phyloP scores from a whole-genome alignment of 1,140 invertebrate species.

The Ylistrum balloti region DNA sequence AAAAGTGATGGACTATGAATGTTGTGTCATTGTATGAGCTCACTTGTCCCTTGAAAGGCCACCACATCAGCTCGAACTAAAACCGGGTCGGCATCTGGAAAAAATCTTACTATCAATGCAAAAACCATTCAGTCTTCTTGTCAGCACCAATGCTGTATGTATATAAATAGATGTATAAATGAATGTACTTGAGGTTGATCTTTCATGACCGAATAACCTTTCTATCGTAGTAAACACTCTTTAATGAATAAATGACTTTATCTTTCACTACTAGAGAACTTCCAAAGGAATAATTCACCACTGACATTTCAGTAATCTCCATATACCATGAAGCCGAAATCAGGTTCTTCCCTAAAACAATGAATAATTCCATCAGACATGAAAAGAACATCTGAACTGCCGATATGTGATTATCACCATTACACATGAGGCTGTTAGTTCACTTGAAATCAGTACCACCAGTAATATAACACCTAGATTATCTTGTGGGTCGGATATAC shows the following conservation, averaged over 20 bases:
- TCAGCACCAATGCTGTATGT: too few species aligned
- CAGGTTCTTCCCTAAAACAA: not conserved
- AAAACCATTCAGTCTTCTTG: too few species aligned
- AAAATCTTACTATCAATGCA: too few species aligned
- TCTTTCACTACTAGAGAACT: not conserved
- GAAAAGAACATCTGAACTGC: not conserved
- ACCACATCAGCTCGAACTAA: too few species aligned
- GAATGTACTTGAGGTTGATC: not conserved
- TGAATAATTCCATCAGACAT: slow-evolving; percentile 10
- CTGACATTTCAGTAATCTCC: not conserved
- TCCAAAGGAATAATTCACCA: slow-evolving; percentile 32
- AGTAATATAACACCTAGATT: not conserved
- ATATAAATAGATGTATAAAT: not conserved
- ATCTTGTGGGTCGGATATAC: not conserved
- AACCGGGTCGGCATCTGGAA: too few species aligned
- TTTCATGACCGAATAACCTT: not conserved
- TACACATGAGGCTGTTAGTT: not conserved
- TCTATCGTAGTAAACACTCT: not conserved
- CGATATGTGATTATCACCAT: not conserved
- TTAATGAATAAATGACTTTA: slow-evolving; percentile 3
- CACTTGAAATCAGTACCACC: not conserved
- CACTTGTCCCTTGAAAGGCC: too few species aligned
- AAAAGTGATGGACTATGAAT: too few species aligned
- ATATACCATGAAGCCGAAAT: not conserved
- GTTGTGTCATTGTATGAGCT: too few species aligned